A percentile compares a stretch with the other conserved stretches of the same genome.
Conservation (phyloP, 2,797 vertebrate genomes). For the Enteromius radiatus region DNA sequence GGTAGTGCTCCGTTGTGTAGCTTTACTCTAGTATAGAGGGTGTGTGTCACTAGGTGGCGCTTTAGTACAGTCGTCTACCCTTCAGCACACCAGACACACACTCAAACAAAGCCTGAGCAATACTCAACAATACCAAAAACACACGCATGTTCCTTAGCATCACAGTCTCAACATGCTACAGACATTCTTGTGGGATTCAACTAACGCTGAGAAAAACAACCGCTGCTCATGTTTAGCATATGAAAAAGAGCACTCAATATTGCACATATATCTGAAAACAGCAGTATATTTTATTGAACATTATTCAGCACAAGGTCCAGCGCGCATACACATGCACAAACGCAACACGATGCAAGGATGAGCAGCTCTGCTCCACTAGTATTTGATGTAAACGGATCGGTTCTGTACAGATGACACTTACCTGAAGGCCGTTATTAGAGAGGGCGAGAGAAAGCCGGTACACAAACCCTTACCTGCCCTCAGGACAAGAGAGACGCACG, state of each 20-base stretch:
- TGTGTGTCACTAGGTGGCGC: slow-evolving; percentile 90
- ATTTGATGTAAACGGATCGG: slow-evolving; percentile 16
- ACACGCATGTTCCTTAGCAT: slow-evolving; percentile 18
- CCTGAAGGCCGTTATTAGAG: slow-evolving; percentile 40
- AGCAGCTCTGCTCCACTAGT: neutral
- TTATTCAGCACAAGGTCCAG: neutral
- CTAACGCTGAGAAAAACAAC: neutral
- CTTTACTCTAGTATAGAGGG: neutral
- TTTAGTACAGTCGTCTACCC: slow-evolving; percentile 85
- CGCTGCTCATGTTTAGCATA: neutral
- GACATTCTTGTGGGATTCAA: neutral
- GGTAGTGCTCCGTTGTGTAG: slow-evolving; percentile 5
- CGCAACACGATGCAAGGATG: neutral
- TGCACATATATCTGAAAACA: neutral
- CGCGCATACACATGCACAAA: neutral
- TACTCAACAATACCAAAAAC: slow-evolving; percentile 46
- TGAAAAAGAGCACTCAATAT: neutral
- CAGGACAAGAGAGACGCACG: slow-evolving; percentile 28
- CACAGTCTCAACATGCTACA: slow-evolving; percentile 27
- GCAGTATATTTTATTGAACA: neutral
- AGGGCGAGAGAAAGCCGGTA: slow-evolving; percentile 34
- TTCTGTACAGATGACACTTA: slow-evolving; percentile 19
- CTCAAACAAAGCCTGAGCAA: slow-evolving; percentile 53
- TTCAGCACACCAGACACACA: slow-evolving; percentile 32
- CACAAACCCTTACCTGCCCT: slow-evolving; percentile 43